Evolutionary conservation across 2,797 vertebrate species (phyloP).

Genomic region (Cyclopterus lumpus): DNA sequence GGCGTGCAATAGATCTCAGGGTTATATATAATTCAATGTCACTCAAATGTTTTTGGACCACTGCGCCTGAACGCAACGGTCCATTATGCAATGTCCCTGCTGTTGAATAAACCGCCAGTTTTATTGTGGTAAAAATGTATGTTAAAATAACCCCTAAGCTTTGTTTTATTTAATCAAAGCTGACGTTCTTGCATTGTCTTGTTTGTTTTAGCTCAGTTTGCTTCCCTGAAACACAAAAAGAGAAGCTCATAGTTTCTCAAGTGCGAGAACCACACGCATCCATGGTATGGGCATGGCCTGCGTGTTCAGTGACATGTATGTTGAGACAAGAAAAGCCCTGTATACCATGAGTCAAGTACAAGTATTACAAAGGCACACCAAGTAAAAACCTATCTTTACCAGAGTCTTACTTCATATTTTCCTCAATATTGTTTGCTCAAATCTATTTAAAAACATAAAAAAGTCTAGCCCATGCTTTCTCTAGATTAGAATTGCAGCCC

Average conservation of each 20-base stretch:
- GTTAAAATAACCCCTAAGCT: constrained; percentile 23
- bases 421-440: not conserved
- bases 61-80: not conserved
- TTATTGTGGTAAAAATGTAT: constrained; percentile 22
- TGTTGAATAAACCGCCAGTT: not conserved
- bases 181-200: constrained; percentile 17
- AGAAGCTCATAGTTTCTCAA: constrained; percentile 32
- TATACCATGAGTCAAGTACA: not conserved
- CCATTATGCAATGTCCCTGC: constrained; percentile 12
- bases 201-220: constrained; percentile 1
- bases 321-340: constrained; percentile 2
- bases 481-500: not conserved
- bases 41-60: not conserved
- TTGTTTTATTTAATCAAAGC: constrained; percentile 36
- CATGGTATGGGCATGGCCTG: constrained; percentile 23
- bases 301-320: constrained; percentile 7
- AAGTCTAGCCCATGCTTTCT: not conserved
- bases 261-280: constrained; percentile 63
- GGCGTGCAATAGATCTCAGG: constrained; percentile 1
- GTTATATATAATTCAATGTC: constrained; percentile 14
- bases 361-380: not conserved
- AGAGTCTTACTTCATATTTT: not conserved
- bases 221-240: constrained; percentile 13
- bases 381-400: not conserved
- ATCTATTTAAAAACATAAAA: not conserved